Evolutionary conservation across 2,888 invertebrate species (phyloP), one percentile per base, ranked within the genome.

Genomic region (Pogonocherus hispidulus): DNA sequence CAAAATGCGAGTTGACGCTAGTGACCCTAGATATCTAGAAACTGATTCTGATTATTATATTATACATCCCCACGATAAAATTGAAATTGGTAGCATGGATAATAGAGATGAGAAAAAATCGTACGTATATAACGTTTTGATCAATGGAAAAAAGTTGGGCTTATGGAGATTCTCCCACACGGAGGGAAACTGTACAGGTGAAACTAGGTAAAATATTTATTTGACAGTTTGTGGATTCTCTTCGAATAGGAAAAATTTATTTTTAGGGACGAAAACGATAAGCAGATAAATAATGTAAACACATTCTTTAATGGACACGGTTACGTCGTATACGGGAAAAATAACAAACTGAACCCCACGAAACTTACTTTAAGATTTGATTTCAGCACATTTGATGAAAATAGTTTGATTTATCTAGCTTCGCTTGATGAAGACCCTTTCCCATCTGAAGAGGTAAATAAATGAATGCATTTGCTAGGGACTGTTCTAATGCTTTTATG

Each of bases 381-480:
- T 71, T 95, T 98, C 86, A 90, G 91, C 77, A 96, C 97, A 0
- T 91, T 93, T 76, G 97, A 97, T 85, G 93, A 95, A 83, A 91
- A 97, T 84, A 94, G 96, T 2, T 86, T 96, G 64, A 88, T 98
- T 2, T 96, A 97, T 86, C 87, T 96, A 76, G 93, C 95, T 14
- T 14, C 97, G 0, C 91, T 93, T 76, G 97, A 97, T 85, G 93
- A 95, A 83, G 91, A 97, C 84, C 94, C 96, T 2, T 86, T 96
- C 63, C 87, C 98, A 76, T 93, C 95, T 2, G 89, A 92, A 49
- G 91, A 91, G 79, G 93, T 94, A 80, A 87, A 87, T 83, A 46
- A 27, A 41, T 46, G 6, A 19, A 9, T 16, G n/a, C n/a, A n/a
- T 18, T 18, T 46, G 6, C 8, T 18, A 19, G n/a, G 20, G n/a